These are phyloP conservation scores for Terrapene triunguis DNA, from an alignment of 2,113 vertebrate species.

Conservation along the genomic window DNA sequence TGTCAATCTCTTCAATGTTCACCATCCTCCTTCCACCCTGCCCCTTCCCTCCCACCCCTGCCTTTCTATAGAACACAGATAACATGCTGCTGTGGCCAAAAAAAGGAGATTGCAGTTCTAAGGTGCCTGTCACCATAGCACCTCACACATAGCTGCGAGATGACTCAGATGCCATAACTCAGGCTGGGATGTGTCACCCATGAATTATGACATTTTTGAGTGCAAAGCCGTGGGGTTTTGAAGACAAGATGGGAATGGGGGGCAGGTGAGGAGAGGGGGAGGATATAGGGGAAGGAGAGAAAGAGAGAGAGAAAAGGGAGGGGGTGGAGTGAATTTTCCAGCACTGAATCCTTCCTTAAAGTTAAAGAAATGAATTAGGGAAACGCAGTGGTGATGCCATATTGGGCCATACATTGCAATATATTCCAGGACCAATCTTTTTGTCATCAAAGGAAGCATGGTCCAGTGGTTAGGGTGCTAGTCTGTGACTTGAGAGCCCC, in stretches of 20 bases:
- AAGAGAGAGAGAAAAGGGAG: background rate
- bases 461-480: background rate
- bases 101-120: constrained; percentile 65
- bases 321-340: background rate
- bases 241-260: background rate
- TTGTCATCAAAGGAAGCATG: background rate
- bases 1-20: background rate
- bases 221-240: background rate
- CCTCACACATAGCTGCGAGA: constrained; percentile 42
- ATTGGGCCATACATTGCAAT: fast-evolving
- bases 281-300: background rate
- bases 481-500: background rate
- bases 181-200: constrained; percentile 70
- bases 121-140: constrained; percentile 58
- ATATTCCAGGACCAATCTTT: background rate
- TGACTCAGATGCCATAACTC: constrained; percentile 70
- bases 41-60: constrained; percentile 66
- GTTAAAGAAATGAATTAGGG: background rate
- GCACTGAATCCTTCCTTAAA: background rate
- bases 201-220: constrained; percentile 48
- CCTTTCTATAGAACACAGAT: constrained; percentile 48
- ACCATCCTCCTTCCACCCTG: constrained; percentile 1
- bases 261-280: background rate
- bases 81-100: constrained; percentile 43
- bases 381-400: background rate